Evolutionary conservation across 2,888 invertebrate species (phyloP).

Genomic region (Hirudinaria manillensis): DNA sequence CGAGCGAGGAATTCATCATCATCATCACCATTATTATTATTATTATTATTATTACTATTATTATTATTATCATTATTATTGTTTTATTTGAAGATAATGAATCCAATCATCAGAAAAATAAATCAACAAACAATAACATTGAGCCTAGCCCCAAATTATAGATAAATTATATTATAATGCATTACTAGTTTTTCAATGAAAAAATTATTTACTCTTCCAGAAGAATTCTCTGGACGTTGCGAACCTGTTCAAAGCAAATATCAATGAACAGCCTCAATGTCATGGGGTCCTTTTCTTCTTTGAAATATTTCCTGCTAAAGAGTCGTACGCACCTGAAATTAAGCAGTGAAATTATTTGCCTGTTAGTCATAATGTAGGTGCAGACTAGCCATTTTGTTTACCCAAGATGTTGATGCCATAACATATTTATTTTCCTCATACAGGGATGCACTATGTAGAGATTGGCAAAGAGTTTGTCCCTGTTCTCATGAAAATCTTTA

Average conservation of each 20-base stretch:
- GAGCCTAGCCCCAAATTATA: too few relatives aligned
- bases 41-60: neutral
- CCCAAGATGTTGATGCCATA: slow-evolving; percentile 63
- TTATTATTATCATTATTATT: neutral
- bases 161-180: too few relatives aligned
- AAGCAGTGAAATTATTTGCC: neutral
- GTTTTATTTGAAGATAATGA: neutral
- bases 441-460: slow-evolving; percentile 75
- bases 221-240: slow-evolving; percentile 3
- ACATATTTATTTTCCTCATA: slow-evolving; percentile 68
- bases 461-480: slow-evolving; percentile 59
- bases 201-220: neutral
- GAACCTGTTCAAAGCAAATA: slow-evolving; percentile 2
- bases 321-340: slow-evolving; percentile 48
- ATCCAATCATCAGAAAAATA: too few relatives aligned
- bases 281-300: slow-evolving; percentile 60
- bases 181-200: too few relatives aligned
- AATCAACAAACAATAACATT: too few relatives aligned
- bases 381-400: neutral
- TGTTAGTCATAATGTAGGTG: too few relatives aligned
- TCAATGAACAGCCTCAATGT: slow-evolving; percentile 16
- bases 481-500: slow-evolving; percentile 58
- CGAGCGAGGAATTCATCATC: too few relatives aligned
- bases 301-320: slow-evolving; percentile 53
- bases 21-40: neutral